Percentiles rank a stretch among this genome's conserved stretches.
These are phyloP conservation scores for Kuschelorhynchus macadamiae DNA, from an alignment of 2,888 invertebrate species.

Conservation along the genomic window DNA sequence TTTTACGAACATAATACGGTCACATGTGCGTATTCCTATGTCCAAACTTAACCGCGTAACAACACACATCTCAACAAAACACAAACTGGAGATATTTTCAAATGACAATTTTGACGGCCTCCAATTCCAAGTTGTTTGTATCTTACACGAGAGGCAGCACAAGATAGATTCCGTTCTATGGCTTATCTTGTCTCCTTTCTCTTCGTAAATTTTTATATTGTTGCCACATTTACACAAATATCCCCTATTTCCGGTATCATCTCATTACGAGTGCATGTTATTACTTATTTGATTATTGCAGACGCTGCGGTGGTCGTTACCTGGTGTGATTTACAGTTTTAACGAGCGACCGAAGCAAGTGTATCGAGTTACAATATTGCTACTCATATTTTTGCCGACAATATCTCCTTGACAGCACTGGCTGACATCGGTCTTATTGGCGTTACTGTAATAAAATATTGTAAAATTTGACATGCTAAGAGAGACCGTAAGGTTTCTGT, in stretches of 20 bases:
- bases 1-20: constrained; percentile 55
- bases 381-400: too few species aligned
- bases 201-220: background rate
- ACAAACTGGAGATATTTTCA: constrained; percentile 51
- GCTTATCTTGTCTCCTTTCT: background rate
- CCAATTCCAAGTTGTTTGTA: constrained; percentile 20
- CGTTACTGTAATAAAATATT: too few species aligned
- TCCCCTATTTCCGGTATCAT: background rate
- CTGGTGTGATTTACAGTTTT: too few species aligned
- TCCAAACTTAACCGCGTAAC: constrained; percentile 53
- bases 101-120: constrained; percentile 42
- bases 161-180: background rate
- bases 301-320: too few species aligned
- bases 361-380: too few species aligned
- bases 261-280: too few species aligned
- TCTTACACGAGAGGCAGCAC: constrained; percentile 35
- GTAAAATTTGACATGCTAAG: too few species aligned
- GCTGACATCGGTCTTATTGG: too few species aligned
- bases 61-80: constrained; percentile 54
- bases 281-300: too few species aligned
- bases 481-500: too few species aligned
- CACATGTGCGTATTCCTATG: constrained; percentile 60
- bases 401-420: too few species aligned
- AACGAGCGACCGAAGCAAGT: too few species aligned
- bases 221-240: constrained; percentile 4